phyloP scores from a whole-genome alignment of 2,113 vertebrate genomes.

The Siniperca knerii region DNA sequence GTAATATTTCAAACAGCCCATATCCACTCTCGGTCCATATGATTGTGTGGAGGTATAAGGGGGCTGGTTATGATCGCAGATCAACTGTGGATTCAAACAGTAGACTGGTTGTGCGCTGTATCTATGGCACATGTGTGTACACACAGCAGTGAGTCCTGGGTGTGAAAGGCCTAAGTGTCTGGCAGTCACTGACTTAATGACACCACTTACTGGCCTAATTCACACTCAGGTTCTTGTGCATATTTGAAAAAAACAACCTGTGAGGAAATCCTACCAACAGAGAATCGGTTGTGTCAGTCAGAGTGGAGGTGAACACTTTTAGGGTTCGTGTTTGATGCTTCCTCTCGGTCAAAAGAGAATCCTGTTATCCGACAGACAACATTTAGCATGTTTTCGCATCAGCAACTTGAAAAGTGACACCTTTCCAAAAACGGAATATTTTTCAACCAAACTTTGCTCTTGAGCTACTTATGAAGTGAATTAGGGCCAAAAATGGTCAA shows the following conservation, averaged over 20 bases:
- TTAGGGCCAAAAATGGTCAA: conserved; percentile 54
- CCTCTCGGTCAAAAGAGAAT: conserved; percentile 47
- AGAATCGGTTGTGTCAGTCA: conserved; percentile 76
- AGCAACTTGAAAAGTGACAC: conserved; percentile 40
- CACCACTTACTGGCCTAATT: conserved; percentile 81
- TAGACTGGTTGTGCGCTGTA: conserved; percentile 74
- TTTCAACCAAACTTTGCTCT: conserved; percentile 8
- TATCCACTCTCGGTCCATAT: conserved; percentile 30
- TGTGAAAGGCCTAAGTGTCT: conserved; percentile 82
- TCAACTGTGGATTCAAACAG: conserved; percentile 72
- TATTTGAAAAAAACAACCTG: conserved; percentile 72
- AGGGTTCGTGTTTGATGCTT: conserved; percentile 54
- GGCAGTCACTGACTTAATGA: conserved; percentile 77
- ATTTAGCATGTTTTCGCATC: conserved; percentile 40
- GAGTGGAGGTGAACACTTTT: conserved; percentile 45
- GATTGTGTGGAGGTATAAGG: conserved; percentile 44
- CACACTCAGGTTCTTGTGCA: conserved; percentile 79
- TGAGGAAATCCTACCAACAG: conserved; percentile 76
- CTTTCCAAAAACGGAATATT: conserved; percentile 11
- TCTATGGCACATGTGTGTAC: conserved; percentile 79
- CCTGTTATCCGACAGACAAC: conserved; percentile 40
- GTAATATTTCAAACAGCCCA: conserved; percentile 61
- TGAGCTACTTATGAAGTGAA: conserved; percentile 23
- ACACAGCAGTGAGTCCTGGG: conserved; percentile 53
- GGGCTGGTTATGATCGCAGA: conserved; percentile 38